phyloP scores from a whole-genome alignment of 2,797 vertebrate genomes.

The Halcyon badia region DNA sequence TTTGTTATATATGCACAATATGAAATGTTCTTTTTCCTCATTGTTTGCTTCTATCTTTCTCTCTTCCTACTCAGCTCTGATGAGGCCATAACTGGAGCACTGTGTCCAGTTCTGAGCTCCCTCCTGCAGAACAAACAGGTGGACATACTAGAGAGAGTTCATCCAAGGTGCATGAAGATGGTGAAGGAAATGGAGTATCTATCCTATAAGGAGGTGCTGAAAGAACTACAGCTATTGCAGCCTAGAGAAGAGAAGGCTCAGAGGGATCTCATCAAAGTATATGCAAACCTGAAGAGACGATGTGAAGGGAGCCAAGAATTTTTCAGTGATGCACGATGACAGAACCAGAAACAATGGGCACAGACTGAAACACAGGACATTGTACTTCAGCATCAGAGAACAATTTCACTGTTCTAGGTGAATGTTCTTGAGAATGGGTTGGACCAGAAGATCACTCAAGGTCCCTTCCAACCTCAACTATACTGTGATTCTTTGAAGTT shows the following conservation, averaged over 20 bases:
- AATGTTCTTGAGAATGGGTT: neutral
- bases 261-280: rapidly evolving
- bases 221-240: neutral
- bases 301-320: neutral
- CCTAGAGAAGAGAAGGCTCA: neutral
- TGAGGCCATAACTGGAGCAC: neutral
- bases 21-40: neutral
- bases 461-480: neutral
- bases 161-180: neutral
- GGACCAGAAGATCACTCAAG: neutral
- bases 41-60: neutral
- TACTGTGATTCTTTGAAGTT: neutral
- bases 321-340: neutral
- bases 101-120: neutral
- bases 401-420: neutral
- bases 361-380: neutral
- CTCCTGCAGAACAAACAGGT: neutral
- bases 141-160: neutral
- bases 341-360: neutral
- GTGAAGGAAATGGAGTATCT: neutral
- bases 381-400: neutral
- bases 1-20: neutral
- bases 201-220: neutral
- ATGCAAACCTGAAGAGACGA: neutral
- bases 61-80: neutral